A percentile compares a stretch with the other conserved stretches of the same genome.
phyloP scores from a whole-genome alignment of 2,113 vertebrate genomes.

The Bothrops jararaca region DNA sequence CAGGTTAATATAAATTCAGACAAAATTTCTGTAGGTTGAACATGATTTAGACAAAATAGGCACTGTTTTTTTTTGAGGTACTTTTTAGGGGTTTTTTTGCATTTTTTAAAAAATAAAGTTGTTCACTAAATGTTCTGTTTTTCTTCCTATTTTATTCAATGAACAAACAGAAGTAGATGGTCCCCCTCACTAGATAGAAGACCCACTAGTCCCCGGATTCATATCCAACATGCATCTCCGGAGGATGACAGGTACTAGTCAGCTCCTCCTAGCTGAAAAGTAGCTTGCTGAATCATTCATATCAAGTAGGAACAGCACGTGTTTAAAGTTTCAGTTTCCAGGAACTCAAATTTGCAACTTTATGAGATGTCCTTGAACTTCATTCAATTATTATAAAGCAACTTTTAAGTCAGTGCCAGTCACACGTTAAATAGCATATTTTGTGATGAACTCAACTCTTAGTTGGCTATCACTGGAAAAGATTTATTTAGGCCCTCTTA shows the following conservation, averaged over 20 bases:
- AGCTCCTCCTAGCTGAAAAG: slow-evolving; percentile 68
- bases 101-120: slow-evolving; percentile 26
- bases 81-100: slow-evolving; percentile 67
- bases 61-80: slow-evolving; percentile 57
- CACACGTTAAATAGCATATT: background rate
- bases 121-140: slow-evolving; percentile 73
- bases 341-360: slow-evolving; percentile 35
- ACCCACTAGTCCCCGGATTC: slow-evolving; percentile 95
- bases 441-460: background rate
- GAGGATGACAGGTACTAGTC: slow-evolving; percentile 96
- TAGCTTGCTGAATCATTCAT: slow-evolving; percentile 55
- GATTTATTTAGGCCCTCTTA: background rate
- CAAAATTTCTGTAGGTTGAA: slow-evolving; percentile 5
- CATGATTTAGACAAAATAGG: slow-evolving; percentile 8
- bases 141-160: slow-evolving; percentile 77
- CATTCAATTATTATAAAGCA: slow-evolving; percentile 53
- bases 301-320: slow-evolving; percentile 9
- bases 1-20: background rate
- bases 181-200: slow-evolving; percentile 92
- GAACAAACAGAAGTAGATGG: slow-evolving; percentile 81
- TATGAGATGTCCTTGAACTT: slow-evolving; percentile 19
- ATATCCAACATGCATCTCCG: slow-evolving; percentile 95
- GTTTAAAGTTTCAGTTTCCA: slow-evolving; percentile 14
- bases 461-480: background rate
- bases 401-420: slow-evolving; percentile 27